Evolutionary conservation across 2,888 invertebrate species (phyloP).

Genomic region (Philhelius pedissequus): DNA sequence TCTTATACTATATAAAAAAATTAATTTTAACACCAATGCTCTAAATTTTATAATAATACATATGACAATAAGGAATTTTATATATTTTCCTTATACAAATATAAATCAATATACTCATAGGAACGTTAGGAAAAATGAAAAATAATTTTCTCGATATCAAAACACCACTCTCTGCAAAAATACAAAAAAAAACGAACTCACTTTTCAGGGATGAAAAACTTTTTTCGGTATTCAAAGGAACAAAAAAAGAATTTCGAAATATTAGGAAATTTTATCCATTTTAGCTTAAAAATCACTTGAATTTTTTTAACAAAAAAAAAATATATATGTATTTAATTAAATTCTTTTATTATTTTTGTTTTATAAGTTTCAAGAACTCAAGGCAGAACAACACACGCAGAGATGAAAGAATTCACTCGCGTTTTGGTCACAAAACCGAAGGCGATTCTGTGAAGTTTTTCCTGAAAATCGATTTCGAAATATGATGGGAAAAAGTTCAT

Average conservation of each 20-base stretch:
- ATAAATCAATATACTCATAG: constrained; percentile 45
- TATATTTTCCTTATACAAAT: neutral
- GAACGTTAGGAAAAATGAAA: neutral
- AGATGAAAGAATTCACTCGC: constrained; percentile 67
- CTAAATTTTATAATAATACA: neutral
- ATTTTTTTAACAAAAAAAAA: neutral
- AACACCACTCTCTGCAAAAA: constrained; percentile 22
- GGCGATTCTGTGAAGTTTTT: constrained; percentile 65
- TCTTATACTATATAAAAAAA: constrained; percentile 5
- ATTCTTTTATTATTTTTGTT: neutral
- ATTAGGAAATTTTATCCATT: constrained; percentile 62
- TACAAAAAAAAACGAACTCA: constrained; percentile 37
- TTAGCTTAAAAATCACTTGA: constrained; percentile 12
- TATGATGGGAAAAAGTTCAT: constrained; percentile 48
- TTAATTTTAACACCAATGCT: constrained; percentile 16
- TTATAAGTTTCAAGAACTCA: constrained; percentile 36
- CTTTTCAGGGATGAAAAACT: constrained; percentile 40
- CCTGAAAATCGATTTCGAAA: constrained; percentile 68
- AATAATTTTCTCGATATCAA: constrained; percentile 33
- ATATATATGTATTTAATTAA: neutral
- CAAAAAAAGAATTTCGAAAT: constrained; percentile 5
- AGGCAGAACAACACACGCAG: constrained; percentile 63
- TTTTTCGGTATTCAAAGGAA: constrained; percentile 21
- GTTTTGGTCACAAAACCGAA: constrained; percentile 60
- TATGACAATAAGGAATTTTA: neutral